These are phyloP conservation scores for Griposia aprilina DNA, from an alignment of 2,888 invertebrate species.

Conservation along the genomic window DNA sequence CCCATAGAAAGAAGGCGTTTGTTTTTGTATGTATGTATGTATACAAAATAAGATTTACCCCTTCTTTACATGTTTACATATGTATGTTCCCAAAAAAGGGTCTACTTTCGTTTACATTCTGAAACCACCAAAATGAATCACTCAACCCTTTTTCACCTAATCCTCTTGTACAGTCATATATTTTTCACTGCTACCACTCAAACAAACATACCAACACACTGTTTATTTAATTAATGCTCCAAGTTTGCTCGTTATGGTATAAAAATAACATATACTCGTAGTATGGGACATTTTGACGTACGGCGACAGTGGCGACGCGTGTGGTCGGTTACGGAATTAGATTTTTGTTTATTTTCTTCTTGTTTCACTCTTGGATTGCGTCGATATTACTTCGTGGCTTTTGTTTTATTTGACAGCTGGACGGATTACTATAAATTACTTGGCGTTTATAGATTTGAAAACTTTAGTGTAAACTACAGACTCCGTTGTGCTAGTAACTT, in stretches of 20 bases:
- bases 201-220: constrained; percentile 51
- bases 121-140: constrained; percentile 33
- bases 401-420: not conserved
- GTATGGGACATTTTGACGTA: constrained; percentile 50
- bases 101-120: constrained; percentile 20
- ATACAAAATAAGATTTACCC: too few species aligned
- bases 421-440: not conserved
- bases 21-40: too few species aligned
- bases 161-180: constrained; percentile 40
- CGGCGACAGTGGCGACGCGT: constrained; percentile 59
- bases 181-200: constrained; percentile 41
- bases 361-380: constrained; percentile 43
- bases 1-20: too few species aligned
- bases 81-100: constrained; percentile 7
- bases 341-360: constrained; percentile 39
- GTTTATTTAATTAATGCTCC: constrained; percentile 65
- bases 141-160: constrained; percentile 26
- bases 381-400: constrained; percentile 3
- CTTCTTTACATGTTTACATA: too few species aligned
- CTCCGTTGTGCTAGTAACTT: not conserved
- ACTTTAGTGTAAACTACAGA: not conserved
- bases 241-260: constrained; percentile 53
- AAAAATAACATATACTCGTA: constrained; percentile 60
- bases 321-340: constrained; percentile 65
- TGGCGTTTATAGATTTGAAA: not conserved